Percentiles rank a stretch among this genome's conserved stretches.
Conservation (phyloP, 2,113 vertebrate genomes). For the Sigmodon hispidus region DNA sequence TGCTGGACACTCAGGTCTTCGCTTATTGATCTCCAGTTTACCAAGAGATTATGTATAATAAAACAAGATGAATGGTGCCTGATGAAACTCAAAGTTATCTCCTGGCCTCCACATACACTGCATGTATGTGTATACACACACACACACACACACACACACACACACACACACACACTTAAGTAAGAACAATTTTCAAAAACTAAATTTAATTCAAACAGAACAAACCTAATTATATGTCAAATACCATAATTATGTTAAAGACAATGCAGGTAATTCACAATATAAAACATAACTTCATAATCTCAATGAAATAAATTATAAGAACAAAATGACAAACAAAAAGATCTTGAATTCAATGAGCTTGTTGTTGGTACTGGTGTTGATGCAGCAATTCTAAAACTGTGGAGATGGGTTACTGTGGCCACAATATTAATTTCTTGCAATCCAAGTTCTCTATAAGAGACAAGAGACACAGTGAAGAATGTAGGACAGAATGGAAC, state of each 20-base stretch:
- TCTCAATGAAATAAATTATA: background rate
- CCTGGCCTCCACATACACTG: too few relatives aligned
- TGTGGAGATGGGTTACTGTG: background rate
- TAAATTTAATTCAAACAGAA: background rate
- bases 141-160: background rate
- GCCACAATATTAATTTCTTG: background rate
- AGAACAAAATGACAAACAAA: too few relatives aligned
- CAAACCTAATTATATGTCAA: background rate
- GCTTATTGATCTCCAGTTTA: background rate
- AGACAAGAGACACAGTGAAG: background rate
- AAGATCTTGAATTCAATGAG: background rate
- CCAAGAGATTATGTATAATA: background rate
- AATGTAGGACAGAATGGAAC: background rate
- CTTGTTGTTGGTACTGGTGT: background rate
- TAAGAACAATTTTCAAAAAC: background rate
- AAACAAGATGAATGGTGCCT: background rate
- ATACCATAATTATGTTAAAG: too few relatives aligned
- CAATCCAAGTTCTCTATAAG: background rate
- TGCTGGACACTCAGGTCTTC: background rate
- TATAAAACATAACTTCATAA: background rate
- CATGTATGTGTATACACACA: too few relatives aligned
- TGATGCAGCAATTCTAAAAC: slow-evolving; percentile 3
- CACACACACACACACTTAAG: background rate
- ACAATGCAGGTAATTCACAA: background rate
- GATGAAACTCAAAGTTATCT: background rate